Base-by-base conservation (phyloP, 2,113 vertebrate genomes). In the Callospermophilus lateralis region DNA sequence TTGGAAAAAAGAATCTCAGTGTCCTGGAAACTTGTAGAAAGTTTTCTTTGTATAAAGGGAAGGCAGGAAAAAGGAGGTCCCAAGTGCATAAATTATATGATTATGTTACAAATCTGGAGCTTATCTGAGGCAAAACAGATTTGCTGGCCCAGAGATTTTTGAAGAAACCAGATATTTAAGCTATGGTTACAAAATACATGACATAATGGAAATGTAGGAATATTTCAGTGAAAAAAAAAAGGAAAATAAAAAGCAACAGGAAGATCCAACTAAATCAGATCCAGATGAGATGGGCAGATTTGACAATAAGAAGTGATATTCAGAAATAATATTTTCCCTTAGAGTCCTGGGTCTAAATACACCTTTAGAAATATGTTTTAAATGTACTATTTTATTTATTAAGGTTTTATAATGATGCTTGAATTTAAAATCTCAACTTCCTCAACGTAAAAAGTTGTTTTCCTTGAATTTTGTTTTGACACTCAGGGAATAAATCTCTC, bases 151-250 rank as follows among this genome's bases (percentile, higher is more conserved):
- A 80, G 70, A 88, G 61, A 63, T 24, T 84, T 55, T 34, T 90
- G 65, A 95, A 97, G 93, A 97, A 97, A 95, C 80, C 24, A 96
- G 39, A 93, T 91, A 90, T 39, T 95, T 70, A 95, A 87, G 68
- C 81, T 93, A 77, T 12, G 37, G 42, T 89, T 96, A 79, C 11
- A 89, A 97, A 98, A 96, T 74, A 53, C 70, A 91, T 96, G 92
- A 95, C 26, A 61, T 94, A 92, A 95, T 95, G 68, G 32, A 94
- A 97, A 95, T 90, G 86, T 11, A 34, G 86, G 85, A 39, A 88
- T 48, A 53, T 97, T 58, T 80, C 1, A 77, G 90, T 67, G 37
- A n/a, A 24, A 51, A 84, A 51, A 84, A 89, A 93, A 73, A 48
- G 12, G 2, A 81, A 94, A 84, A 90, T 11, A 76, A 90, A 92